phyloP scores from a whole-genome alignment of 1,140 invertebrate genomes.

The Solenopsis invicta region DNA sequence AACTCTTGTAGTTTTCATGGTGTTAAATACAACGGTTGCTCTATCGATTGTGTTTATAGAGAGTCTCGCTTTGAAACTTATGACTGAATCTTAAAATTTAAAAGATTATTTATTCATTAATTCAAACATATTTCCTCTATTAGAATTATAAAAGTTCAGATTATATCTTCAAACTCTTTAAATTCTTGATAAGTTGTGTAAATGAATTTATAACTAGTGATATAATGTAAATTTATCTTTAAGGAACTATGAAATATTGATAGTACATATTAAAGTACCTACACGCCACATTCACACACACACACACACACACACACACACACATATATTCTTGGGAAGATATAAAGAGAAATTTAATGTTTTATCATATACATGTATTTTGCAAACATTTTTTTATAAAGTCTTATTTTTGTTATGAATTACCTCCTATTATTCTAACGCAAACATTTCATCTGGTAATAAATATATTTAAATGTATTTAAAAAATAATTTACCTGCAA shows the following conservation, averaged over 20 bases:
- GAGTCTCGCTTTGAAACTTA: conserved; percentile 54
- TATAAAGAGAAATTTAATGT: conserved; percentile 77
- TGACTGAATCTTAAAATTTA: conserved; percentile 68
- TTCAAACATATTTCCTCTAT: conserved; percentile 61
- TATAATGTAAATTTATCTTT: conserved; percentile 65
- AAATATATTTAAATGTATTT: neutral
- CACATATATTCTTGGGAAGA: conserved; percentile 79
- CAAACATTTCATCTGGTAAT: neutral
- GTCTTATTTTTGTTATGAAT: conserved; percentile 67
- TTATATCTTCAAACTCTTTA: conserved; percentile 62
- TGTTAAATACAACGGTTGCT: neutral
- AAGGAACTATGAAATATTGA: conserved; percentile 66
- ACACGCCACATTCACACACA: conserved; percentile 17
- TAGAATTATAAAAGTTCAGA: conserved; percentile 69
- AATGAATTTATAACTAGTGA: conserved; percentile 59
- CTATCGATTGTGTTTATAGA: conserved; percentile 6
- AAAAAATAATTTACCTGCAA: neutral
- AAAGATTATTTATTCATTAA: conserved; percentile 54
- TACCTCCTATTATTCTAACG: conserved; percentile 41
- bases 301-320: conserved; percentile 37
- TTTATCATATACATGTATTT: conserved; percentile 75
- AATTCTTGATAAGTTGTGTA: conserved; percentile 57
- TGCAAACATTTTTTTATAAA: conserved; percentile 70
- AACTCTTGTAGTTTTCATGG: neutral
- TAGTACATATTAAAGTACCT: conserved; percentile 36